phyloP scores from a whole-genome alignment of 2,888 invertebrate genomes.

The Pyrrhosoma nymphula region DNA sequence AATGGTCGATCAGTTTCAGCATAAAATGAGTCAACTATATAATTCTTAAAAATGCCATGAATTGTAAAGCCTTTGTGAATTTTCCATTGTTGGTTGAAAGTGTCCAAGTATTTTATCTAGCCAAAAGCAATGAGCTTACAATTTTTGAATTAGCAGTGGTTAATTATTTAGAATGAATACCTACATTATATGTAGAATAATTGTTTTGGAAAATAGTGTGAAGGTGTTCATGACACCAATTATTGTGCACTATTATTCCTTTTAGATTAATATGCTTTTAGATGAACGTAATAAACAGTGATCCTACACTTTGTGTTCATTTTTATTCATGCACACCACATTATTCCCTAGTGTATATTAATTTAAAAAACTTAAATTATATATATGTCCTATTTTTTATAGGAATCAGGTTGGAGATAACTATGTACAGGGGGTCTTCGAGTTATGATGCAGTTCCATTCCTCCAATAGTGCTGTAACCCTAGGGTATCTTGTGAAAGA shows the following conservation, averaged over 20 bases:
- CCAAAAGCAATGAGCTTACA: constrained; percentile 10
- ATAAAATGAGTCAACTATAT: not conserved
- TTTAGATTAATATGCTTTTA: constrained; percentile 52
- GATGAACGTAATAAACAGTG: constrained; percentile 27
- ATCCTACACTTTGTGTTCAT: not conserved
- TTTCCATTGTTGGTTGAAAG: not conserved
- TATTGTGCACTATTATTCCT: constrained; percentile 38
- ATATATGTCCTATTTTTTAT: too few relatives aligned
- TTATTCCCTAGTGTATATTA: too few relatives aligned
- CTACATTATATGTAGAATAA: not conserved
- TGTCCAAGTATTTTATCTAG: constrained; percentile 50
- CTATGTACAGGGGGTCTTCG: too few relatives aligned
- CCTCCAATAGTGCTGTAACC: too few relatives aligned
- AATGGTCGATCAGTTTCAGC: not conserved
- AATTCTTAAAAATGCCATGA: not conserved
- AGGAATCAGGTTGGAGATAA: too few relatives aligned
- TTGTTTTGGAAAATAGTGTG: constrained; percentile 1
- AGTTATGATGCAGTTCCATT: too few relatives aligned
- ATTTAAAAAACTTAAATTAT: too few relatives aligned
- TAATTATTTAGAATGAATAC: constrained; percentile 2
- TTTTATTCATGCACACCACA: not conserved
- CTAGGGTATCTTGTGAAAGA: too few relatives aligned
- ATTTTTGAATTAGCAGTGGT: not conserved
- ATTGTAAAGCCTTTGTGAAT: not conserved
- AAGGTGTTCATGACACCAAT: not conserved